phyloP scores from a whole-genome alignment of 2,113 vertebrate species.

The Grallaria varia region DNA sequence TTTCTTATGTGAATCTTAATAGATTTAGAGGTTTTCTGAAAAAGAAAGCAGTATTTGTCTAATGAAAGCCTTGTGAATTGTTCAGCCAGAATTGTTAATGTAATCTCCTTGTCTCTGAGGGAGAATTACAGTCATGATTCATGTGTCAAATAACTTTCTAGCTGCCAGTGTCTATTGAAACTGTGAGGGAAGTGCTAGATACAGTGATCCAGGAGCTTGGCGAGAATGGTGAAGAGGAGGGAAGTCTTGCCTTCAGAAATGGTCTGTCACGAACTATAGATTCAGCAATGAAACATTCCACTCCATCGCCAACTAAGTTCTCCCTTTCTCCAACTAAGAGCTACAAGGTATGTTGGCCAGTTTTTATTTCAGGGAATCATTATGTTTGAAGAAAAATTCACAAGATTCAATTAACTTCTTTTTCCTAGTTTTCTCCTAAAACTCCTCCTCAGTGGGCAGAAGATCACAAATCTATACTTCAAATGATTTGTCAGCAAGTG shows the following conservation, averaged over 20 bases:
- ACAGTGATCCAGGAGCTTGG: slow-evolving; percentile 89
- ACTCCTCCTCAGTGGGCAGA: slow-evolving; percentile 93
- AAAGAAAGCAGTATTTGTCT: not conserved
- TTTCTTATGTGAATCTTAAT: not conserved
- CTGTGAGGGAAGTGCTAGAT: slow-evolving; percentile 87
- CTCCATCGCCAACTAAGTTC: slow-evolving; percentile 84
- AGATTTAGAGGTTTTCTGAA: not conserved
- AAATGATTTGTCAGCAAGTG: slow-evolving; percentile 93
- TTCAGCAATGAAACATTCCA: slow-evolving; percentile 84
- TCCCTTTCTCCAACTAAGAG: slow-evolving; percentile 85
- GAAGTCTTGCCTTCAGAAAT: slow-evolving; percentile 76
- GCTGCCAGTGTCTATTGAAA: slow-evolving; percentile 90
- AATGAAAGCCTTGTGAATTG: not conserved
- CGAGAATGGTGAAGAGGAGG: slow-evolving; percentile 77
- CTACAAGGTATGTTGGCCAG: slow-evolving; percentile 78
- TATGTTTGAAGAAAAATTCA: not conserved
- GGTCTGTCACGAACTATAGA: slow-evolving; percentile 72
- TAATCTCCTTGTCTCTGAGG: not conserved
- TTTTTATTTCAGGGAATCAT: not conserved
- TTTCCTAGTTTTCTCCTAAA: slow-evolving; percentile 87
- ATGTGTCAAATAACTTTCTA: slow-evolving; percentile 44
- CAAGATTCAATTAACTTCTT: not conserved
- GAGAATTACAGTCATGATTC: not conserved
- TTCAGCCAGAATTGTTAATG: not conserved
- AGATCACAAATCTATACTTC: slow-evolving; percentile 90